Evolutionary conservation across 1,140 invertebrate species (phyloP).

Genomic region (Acarapis woodi): DNA sequence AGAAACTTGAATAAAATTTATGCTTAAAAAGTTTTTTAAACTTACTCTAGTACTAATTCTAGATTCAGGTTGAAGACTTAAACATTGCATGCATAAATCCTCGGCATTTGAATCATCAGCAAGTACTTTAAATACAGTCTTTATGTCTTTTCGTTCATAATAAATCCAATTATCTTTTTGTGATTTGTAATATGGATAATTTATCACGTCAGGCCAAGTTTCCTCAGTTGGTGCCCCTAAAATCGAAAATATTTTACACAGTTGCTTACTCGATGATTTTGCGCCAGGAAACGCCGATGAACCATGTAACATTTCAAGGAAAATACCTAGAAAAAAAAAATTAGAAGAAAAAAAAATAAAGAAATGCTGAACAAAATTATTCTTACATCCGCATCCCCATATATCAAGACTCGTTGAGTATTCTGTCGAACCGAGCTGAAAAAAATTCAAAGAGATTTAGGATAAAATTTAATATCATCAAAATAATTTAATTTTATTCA

Average conservation of each 20-base stretch:
- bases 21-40: too few species aligned
- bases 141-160: constrained; percentile 44
- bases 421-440: constrained; percentile 34
- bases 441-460: too few species aligned
- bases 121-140: constrained; percentile 54
- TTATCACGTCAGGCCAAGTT: constrained; percentile 36
- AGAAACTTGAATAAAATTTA: too few species aligned
- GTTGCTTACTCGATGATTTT: constrained; percentile 31
- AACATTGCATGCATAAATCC: constrained; percentile 45
- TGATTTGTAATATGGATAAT: constrained; percentile 47
- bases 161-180: constrained; percentile 34
- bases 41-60: constrained; percentile 64
- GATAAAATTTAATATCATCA: too few species aligned
- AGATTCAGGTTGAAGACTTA: constrained; percentile 56
- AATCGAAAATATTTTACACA: constrained; percentile 28
- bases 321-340: constrained; percentile 37
- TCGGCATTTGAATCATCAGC: constrained; percentile 61
- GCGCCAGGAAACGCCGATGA: constrained; percentile 32
- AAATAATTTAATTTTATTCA: too few species aligned
- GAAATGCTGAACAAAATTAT: neutral
- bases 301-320: constrained; percentile 36
- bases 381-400: constrained; percentile 19
- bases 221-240: constrained; percentile 28
- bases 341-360: constrained; percentile 5
- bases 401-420: constrained; percentile 40